A percentile compares a stretch with the other conserved stretches of the same genome.
Conservation (phyloP, 2,888 invertebrate genomes). For the Eupithecia vulgata region DNA sequence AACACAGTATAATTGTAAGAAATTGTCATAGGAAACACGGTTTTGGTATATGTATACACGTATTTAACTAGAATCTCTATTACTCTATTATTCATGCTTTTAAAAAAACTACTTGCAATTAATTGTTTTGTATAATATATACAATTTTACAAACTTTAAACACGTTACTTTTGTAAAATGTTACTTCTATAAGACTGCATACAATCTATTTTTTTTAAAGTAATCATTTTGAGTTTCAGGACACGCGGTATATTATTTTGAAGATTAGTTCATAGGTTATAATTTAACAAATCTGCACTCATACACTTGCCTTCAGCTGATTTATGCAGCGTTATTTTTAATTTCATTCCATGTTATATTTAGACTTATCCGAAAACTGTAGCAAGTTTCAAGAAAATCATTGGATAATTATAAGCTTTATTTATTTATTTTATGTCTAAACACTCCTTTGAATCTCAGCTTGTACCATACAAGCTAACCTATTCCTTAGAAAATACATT, state of each 20-base stretch:
- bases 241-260: too few species aligned
- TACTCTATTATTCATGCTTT: background rate
- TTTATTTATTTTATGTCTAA: background rate
- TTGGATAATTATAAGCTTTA: background rate
- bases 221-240: too few species aligned
- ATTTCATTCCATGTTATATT: background rate
- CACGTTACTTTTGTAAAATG: too few species aligned
- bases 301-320: background rate
- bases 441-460: background rate
- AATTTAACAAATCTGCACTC: background rate
- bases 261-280: background rate
- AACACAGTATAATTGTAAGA: background rate
- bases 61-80: background rate
- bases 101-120: background rate
- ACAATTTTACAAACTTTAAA: background rate
- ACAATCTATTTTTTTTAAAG: background rate
- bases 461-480: background rate
- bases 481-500: constrained; percentile 20
- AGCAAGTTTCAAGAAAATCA: background rate
- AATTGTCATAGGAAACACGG: background rate
- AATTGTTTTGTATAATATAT: background rate
- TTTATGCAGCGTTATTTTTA: background rate
- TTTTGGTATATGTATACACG: background rate
- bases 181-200: background rate
- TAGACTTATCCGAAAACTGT: background rate